phyloP scores from a whole-genome alignment of 2,113 vertebrate species.

The Phyllostomus hastatus region DNA sequence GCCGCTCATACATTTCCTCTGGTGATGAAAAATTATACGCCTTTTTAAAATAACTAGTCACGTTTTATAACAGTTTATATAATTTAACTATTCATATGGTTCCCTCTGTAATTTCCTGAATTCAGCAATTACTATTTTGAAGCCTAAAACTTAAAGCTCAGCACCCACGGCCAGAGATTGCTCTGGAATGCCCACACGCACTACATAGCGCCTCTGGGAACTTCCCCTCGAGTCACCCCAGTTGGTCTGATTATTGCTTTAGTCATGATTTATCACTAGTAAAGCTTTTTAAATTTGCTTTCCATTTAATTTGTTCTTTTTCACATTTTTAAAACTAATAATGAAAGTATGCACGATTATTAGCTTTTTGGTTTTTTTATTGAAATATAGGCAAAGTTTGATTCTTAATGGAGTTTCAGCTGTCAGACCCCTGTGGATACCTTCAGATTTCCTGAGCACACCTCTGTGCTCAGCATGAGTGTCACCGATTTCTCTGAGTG shows the following conservation, averaged over 20 bases:
- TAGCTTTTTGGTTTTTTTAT: neutral
- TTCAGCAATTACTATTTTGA: neutral
- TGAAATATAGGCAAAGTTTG: neutral
- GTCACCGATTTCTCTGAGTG: neutral
- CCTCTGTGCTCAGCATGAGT: neutral
- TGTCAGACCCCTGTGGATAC: neutral
- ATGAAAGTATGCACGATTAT: neutral
- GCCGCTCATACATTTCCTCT: neutral
- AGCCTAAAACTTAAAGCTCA: neutral
- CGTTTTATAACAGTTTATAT: neutral
- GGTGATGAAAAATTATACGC: neutral
- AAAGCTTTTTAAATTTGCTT: neutral
- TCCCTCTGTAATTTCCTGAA: neutral
- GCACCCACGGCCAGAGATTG: neutral
- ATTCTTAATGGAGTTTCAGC: neutral
- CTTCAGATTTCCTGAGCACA: neutral
- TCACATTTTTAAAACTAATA: neutral
- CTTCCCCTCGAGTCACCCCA: neutral
- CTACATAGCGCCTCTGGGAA: neutral
- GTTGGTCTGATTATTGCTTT: neutral
- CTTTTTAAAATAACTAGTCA: neutral
- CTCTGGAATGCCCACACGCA: neutral
- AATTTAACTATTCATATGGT: neutral
- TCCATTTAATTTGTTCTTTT: neutral
- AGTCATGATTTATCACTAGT: neutral